These are phyloP conservation scores for Lynx canadensis DNA, from an alignment of 2,113 vertebrate species.

Conservation along the genomic window DNA sequence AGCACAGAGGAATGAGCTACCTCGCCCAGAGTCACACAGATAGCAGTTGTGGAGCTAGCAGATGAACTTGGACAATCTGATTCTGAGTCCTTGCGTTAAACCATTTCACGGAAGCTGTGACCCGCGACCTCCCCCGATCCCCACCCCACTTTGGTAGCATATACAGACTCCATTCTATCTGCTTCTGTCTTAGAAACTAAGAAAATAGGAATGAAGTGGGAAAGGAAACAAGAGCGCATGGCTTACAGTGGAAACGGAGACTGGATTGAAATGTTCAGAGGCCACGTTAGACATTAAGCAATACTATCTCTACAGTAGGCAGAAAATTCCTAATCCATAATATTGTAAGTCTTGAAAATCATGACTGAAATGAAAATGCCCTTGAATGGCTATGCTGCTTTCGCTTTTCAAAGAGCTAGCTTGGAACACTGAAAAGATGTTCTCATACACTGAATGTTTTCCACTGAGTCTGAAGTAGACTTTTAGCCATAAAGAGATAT, in stretches of 20 bases:
- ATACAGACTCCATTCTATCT: not conserved
- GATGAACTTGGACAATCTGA: not conserved
- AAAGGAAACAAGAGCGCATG: not conserved
- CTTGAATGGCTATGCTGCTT: not conserved
- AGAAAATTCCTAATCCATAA: not conserved
- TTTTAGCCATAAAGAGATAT: slow-evolving; percentile 40
- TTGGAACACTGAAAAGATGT: not conserved
- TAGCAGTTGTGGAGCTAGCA: not conserved
- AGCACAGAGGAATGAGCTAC: not conserved
- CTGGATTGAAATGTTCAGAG: not conserved
- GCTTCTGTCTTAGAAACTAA: not conserved
- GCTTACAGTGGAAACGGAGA: not conserved
- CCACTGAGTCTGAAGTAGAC: not conserved
- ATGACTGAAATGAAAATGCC: not conserved
- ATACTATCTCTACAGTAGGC: not conserved
- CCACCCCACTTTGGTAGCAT: accelerated
- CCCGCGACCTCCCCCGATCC: not conserved
- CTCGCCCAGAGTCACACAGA: not conserved
- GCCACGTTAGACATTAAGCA: not conserved
- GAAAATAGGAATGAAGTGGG: not conserved
- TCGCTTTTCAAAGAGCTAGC: not conserved
- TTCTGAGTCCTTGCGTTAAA: not conserved
- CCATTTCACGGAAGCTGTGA: not conserved
- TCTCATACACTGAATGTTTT: not conserved
- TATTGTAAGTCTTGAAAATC: not conserved